These are phyloP conservation scores for Holacanthella duospinosa DNA, from an alignment of 2,888 invertebrate genomes.

Conservation along the genomic window DNA sequence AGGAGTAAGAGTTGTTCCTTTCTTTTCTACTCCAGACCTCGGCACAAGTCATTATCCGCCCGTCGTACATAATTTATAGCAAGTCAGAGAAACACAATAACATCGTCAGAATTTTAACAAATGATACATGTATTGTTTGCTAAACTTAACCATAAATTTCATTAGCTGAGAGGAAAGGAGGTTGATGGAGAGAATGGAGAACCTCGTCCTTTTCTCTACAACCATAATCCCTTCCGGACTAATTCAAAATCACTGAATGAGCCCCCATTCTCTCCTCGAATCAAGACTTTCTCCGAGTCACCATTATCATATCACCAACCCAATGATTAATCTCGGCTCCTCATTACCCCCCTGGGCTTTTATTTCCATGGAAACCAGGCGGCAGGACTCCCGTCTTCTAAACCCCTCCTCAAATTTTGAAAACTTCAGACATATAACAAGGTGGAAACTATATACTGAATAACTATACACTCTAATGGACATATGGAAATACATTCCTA, in stretches of 20 bases:
- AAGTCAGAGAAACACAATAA: constrained; percentile 20
- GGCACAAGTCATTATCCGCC: not conserved
- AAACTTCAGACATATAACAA: too few species aligned
- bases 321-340: not conserved
- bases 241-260: not conserved
- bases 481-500: too few species aligned
- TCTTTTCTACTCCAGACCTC: not conserved
- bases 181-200: not conserved
- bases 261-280: not conserved
- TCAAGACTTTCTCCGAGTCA: not conserved
- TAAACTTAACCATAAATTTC: constrained; percentile 20
- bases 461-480: too few species aligned
- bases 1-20: not conserved
- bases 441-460: too few species aligned
- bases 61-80: constrained; percentile 14
- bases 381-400: too few species aligned
- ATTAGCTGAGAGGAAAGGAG: constrained; percentile 16
- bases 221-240: constrained; percentile 4
- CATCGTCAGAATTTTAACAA: constrained; percentile 24
- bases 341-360: not conserved
- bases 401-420: too few species aligned
- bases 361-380: not conserved
- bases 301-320: constrained; percentile 2
- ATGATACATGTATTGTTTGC: constrained; percentile 24
- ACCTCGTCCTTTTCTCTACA: not conserved